Conservation (phyloP, 2,113 vertebrate species). For the Mellivora capensis region DNA sequence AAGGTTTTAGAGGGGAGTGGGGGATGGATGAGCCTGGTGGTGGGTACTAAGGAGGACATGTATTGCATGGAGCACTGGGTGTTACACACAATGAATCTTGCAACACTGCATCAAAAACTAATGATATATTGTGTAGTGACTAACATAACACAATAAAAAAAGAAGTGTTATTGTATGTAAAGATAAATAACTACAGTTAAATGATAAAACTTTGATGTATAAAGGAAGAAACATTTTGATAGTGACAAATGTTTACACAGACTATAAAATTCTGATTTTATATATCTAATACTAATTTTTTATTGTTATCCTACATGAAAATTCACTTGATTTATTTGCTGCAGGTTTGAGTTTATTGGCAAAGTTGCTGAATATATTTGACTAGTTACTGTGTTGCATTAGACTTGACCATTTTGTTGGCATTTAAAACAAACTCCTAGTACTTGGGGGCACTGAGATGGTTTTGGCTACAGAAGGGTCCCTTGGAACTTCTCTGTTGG, state of each 20-base stretch:
- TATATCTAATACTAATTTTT: background rate
- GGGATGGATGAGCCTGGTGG: no score
- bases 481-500: background rate
- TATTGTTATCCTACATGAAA: background rate
- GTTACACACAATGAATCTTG: no score
- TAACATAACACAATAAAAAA: no score
- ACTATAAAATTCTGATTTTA: background rate
- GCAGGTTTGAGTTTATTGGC: background rate
- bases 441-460: background rate
- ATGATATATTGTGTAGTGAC: no score
- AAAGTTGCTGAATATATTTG: background rate
- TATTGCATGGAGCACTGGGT: no score
- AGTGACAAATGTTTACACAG: background rate
- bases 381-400: background rate
- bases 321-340: background rate
- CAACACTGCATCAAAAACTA: no score
- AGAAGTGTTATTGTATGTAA: background rate
- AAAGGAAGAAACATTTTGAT: background rate
- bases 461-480: background rate
- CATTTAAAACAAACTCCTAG: background rate
- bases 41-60: no score
- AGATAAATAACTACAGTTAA: background rate
- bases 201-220: background rate
- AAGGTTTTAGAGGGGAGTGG: no score
- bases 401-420: background rate